A percentile compares a stretch with the other conserved stretches of the same genome.
Conservation (phyloP, 2,797 vertebrate species). For the Characodon lateralis region DNA sequence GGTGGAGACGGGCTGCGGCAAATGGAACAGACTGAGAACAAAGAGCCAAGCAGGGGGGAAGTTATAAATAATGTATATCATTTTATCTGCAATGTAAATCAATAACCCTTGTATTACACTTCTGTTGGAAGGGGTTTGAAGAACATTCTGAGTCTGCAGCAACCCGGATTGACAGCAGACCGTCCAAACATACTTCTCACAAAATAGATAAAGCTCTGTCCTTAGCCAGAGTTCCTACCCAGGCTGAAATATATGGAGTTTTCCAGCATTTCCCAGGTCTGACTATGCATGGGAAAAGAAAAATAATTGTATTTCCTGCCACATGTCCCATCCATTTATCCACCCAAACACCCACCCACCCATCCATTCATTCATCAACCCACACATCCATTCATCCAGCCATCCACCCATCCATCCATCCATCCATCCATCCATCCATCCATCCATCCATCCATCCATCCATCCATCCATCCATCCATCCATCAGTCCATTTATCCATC, state of each 20-base stretch:
- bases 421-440: not conserved
- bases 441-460: not conserved
- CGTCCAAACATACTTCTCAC: not conserved
- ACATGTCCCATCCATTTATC: not conserved
- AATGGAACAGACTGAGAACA: conserved; percentile 35
- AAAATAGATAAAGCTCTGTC: not conserved
- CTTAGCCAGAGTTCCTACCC: not conserved
- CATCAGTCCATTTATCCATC: not conserved
- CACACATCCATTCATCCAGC: no score
- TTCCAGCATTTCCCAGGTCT: not conserved
- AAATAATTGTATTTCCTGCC: not conserved
- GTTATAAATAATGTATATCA: conserved; percentile 40
- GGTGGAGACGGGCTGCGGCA: not conserved
- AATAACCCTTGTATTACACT: conserved; percentile 12
- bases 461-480: not conserved
- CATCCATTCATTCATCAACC: no score
- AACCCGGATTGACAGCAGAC: not conserved
- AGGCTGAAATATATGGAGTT: not conserved
- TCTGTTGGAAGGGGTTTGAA: conserved; percentile 11
- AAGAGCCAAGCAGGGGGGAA: conserved; percentile 29
- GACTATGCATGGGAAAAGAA: not conserved
- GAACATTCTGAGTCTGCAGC: conserved; percentile 10
- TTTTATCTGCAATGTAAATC: conserved; percentile 11
- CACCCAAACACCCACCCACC: not conserved
- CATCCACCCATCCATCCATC: no score